Conservation (phyloP, 1,140 invertebrate species). For the Xylocopa sonorina region DNA sequence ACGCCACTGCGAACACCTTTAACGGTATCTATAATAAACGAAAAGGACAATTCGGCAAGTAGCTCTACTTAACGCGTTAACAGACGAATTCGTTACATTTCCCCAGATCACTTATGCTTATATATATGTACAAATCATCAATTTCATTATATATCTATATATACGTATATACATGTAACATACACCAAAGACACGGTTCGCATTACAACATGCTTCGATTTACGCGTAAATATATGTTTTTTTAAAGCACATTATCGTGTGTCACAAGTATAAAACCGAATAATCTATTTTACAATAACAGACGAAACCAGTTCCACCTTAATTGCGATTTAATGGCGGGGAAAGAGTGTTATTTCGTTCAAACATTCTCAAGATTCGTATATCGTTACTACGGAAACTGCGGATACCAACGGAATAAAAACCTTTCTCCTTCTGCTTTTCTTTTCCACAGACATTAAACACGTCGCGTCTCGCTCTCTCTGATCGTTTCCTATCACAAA, state of each 20-base stretch:
- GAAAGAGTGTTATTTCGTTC: background rate
- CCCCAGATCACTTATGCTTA: constrained; percentile 47
- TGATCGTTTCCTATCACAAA: constrained; percentile 34
- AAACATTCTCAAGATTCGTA: background rate
- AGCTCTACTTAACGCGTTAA: constrained; percentile 27
- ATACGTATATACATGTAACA: constrained; percentile 45
- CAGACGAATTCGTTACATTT: constrained; percentile 42
- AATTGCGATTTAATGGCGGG: constrained; percentile 56
- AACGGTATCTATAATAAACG: background rate
- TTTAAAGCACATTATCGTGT: constrained; percentile 49
- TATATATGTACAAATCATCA: constrained; percentile 63
- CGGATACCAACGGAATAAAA: too few relatives aligned
- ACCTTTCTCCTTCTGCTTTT: background rate
- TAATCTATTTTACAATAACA: constrained; percentile 55
- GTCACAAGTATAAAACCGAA: constrained; percentile 59
- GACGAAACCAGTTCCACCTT: constrained; percentile 48
- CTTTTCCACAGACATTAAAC: background rate
- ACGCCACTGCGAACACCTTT: background rate
- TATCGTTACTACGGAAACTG: too few relatives aligned
- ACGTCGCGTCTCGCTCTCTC: background rate
- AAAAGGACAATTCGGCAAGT: constrained; percentile 6
- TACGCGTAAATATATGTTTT: constrained; percentile 28
- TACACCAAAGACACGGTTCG: constrained; percentile 32
- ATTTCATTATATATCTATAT: constrained; percentile 53
- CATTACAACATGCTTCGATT: constrained; percentile 48